phyloP scores from a whole-genome alignment of 2,113 vertebrate species.

The Haliaeetus leucogaster region DNA sequence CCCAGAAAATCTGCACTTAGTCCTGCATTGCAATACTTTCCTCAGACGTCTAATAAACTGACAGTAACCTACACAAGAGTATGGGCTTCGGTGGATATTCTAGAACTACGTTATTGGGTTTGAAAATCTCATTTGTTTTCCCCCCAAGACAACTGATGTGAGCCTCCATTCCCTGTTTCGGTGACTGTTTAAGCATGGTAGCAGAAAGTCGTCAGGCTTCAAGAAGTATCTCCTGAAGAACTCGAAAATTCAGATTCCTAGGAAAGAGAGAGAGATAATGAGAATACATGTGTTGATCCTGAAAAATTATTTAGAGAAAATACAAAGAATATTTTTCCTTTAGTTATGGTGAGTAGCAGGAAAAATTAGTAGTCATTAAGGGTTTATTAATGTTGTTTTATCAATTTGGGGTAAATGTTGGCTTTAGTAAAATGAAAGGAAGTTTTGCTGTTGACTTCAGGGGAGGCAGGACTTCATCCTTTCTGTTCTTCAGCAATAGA shows the following conservation, averaged over 20 bases:
- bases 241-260: not conserved
- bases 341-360: not conserved
- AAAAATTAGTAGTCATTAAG: not conserved
- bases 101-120: not conserved
- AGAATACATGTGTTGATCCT: not conserved
- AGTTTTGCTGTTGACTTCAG: not conserved
- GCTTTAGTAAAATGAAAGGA: not conserved
- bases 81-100: not conserved
- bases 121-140: not conserved
- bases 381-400: not conserved
- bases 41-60: not conserved
- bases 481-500: not conserved
- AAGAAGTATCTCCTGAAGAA: not conserved
- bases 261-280: not conserved
- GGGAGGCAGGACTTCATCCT: not conserved
- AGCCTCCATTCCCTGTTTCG: not conserved
- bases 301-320: not conserved
- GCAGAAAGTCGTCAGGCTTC: not conserved
- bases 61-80: not conserved
- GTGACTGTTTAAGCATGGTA: not conserved
- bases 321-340: not conserved
- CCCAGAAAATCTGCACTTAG: not conserved
- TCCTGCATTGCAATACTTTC: not conserved
- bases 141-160: not conserved
- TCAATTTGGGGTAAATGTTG: not conserved